phyloP scores from a whole-genome alignment of 2,797 vertebrate genomes.

The Pangasius macronema region DNA sequence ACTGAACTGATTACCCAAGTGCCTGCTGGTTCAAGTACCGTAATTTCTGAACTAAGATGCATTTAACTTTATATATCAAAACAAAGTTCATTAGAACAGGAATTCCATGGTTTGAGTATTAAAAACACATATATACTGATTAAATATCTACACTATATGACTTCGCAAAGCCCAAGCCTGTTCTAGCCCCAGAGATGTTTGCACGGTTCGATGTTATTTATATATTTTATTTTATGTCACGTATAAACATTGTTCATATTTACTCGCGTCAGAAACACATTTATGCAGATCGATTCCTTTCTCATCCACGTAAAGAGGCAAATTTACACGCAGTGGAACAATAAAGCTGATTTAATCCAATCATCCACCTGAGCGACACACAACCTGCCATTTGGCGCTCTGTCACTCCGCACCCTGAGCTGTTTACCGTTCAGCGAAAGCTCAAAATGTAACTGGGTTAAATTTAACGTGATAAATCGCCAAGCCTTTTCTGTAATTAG shows the following conservation, averaged over 20 bases:
- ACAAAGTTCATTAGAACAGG: not conserved
- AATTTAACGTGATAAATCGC: conserved; percentile 32
- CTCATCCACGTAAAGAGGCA: not conserved
- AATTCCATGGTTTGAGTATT: not conserved
- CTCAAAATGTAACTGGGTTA: conserved; percentile 31
- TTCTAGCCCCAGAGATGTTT: not conserved
- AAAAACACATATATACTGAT: not conserved
- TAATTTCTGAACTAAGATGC: no score
- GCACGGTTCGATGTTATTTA: not conserved
- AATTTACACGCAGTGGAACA: not conserved
- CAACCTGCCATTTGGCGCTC: conserved; percentile 39
- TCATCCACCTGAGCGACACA: conserved; percentile 39
- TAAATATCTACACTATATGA: not conserved
- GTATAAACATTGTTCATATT: not conserved
- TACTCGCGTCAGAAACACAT: not conserved
- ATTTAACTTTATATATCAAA: not conserved
- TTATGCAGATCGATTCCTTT: not conserved
- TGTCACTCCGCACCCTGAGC: conserved; percentile 2
- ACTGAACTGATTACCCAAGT: not conserved
- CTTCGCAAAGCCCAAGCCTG: not conserved
- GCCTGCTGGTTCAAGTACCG: no score
- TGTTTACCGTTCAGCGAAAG: not conserved
- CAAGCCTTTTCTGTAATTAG: conserved; percentile 43
- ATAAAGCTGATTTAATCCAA: conserved; percentile 25
- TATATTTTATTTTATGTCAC: no score